Percentiles rank a stretch among this genome's conserved stretches.
Conservation (phyloP, 1,140 invertebrate species). For the Nilaparvata lugens region DNA sequence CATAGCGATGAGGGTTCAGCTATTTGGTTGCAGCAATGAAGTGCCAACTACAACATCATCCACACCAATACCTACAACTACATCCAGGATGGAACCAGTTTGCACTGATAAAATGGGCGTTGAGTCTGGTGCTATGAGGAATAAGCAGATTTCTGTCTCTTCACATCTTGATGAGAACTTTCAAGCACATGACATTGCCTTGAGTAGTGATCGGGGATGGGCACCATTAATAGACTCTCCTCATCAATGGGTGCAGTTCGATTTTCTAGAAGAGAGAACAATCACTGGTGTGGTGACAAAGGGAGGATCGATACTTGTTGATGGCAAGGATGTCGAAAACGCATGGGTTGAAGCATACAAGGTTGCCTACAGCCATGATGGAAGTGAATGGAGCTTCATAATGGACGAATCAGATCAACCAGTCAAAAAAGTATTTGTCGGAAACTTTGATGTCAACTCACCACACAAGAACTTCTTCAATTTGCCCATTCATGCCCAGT, state of each 20-base stretch:
- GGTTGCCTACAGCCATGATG: slow-evolving; percentile 61
- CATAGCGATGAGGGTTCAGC: slow-evolving; percentile 59
- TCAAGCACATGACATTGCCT: slow-evolving; percentile 10
- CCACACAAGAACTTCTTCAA: slow-evolving; percentile 34
- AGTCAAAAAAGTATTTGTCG: slow-evolving; percentile 22
- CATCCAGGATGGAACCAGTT: slow-evolving; percentile 10
- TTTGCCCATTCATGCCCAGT: slow-evolving; percentile 58
- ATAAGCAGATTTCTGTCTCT: slow-evolving; percentile 19
- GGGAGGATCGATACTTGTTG: slow-evolving; percentile 35
- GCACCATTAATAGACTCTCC: slow-evolving; percentile 20
- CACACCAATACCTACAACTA: background rate
- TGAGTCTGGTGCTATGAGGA: slow-evolving; percentile 12
- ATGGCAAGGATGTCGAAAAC: slow-evolving; percentile 33
- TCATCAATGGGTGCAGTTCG: slow-evolving; percentile 42
- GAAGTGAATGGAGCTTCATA: slow-evolving; percentile 52
- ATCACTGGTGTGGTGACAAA: slow-evolving; percentile 69
- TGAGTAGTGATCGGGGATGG: slow-evolving; percentile 21
- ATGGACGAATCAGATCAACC: no score
- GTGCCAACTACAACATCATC: background rate
- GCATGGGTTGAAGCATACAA: slow-evolving; percentile 67
- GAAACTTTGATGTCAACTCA: slow-evolving; percentile 21
- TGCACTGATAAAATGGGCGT: slow-evolving; percentile 24
- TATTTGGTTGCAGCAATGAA: slow-evolving; percentile 53
- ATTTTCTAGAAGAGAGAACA: slow-evolving; percentile 62
- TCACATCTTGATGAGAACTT: slow-evolving; percentile 14